These are phyloP conservation scores for Ammodramus savannarum DNA, from an alignment of 2,113 vertebrate species.

Conservation along the genomic window DNA sequence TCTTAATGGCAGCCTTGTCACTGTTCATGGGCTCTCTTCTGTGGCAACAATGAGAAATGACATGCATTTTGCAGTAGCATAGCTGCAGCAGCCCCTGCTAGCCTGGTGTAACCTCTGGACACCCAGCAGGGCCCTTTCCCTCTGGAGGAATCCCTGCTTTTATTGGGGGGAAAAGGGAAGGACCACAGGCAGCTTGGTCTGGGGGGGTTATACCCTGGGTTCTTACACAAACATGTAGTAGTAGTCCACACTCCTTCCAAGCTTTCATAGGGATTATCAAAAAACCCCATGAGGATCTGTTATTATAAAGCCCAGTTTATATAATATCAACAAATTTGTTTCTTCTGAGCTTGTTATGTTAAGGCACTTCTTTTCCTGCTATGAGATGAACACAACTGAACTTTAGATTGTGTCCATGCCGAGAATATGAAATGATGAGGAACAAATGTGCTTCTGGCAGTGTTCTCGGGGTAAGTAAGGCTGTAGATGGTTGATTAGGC, in stretches of 20 bases:
- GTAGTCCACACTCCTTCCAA: background rate
- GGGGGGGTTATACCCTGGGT: accelerated
- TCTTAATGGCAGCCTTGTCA: background rate
- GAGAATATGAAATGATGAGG: background rate
- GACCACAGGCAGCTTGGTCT: background rate
- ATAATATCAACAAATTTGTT: background rate
- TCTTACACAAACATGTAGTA: background rate
- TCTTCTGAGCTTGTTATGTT: background rate
- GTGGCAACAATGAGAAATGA: background rate
- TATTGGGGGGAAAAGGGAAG: background rate
- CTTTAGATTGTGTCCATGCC: background rate
- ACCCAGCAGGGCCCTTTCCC: background rate
- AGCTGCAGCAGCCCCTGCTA: background rate
- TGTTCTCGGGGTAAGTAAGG: background rate
- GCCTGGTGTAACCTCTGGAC: background rate
- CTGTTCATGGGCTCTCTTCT: background rate
- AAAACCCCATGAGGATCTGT: background rate
- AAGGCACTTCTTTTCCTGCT: background rate
- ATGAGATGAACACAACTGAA: background rate
- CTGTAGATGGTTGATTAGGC: background rate
- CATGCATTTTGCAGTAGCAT: background rate
- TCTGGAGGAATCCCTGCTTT: background rate
- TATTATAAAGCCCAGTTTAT: background rate
- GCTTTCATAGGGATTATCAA: background rate
- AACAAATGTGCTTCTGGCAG: background rate